Conservation (phyloP, 2,797 vertebrate genomes). For the Salmo trutta region DNA sequence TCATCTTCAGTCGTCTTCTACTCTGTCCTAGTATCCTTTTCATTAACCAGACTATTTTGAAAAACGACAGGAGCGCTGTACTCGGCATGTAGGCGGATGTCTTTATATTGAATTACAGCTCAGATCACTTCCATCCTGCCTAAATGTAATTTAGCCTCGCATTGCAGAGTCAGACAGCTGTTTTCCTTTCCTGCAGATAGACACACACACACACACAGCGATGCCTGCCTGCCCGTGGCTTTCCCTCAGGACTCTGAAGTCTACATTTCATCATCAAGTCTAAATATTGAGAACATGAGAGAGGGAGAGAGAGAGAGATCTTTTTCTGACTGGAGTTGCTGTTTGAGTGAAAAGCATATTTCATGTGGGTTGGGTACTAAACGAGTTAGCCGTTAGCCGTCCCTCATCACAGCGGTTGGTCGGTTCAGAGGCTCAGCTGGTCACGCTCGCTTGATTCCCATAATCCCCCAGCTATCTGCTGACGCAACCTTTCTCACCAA, state of each 20-base stretch:
- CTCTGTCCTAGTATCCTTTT: conserved; percentile 26
- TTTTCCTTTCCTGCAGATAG: no score
- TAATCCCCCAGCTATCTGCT: conserved; percentile 63
- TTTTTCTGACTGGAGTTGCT: conserved; percentile 31
- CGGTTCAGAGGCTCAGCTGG: conserved; percentile 55
- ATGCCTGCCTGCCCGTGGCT: conserved; percentile 27
- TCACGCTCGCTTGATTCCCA: conserved; percentile 54
- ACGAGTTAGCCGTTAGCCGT: conserved; percentile 39
- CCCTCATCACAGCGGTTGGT: conserved; percentile 33
- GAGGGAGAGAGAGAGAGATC: no score
- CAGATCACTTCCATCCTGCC: conserved; percentile 38
- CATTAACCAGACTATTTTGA: conserved; percentile 29
- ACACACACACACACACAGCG: background rate
- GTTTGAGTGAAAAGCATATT: conserved; percentile 65
- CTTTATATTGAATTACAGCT: conserved; percentile 61
- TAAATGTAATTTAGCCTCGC: conserved; percentile 42
- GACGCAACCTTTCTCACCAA: conserved; percentile 62
- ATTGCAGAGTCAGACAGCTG: conserved; percentile 19
- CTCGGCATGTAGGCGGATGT: conserved; percentile 54
- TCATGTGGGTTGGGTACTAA: conserved; percentile 48
- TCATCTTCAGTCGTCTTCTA: conserved; percentile 23
- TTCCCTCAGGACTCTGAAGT: conserved; percentile 29
- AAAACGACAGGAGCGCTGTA: conserved; percentile 14
- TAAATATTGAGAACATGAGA: no score
- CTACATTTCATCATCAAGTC: background rate